phyloP scores from a whole-genome alignment of 2,797 vertebrate species.

The Australoheros facetus region DNA sequence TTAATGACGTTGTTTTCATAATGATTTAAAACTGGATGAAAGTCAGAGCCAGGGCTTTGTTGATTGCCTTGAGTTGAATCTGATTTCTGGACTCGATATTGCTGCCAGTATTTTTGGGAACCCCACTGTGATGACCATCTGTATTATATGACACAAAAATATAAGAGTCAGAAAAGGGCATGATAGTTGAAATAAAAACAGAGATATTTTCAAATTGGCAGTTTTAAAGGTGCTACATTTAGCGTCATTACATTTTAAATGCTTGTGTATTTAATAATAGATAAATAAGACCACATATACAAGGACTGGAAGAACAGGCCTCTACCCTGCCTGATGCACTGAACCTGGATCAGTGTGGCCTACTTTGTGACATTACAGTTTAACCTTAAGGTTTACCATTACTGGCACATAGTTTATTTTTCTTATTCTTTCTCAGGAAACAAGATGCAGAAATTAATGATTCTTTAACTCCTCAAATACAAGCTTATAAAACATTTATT shows the following conservation, averaged over 20 bases:
- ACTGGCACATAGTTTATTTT: no score
- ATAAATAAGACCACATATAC: not conserved
- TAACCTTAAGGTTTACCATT: not conserved
- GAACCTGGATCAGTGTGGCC: not conserved
- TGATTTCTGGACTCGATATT: constrained; percentile 11
- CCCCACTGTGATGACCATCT: constrained; percentile 32
- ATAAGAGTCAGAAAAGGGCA: not conserved
- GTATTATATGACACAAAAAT: not conserved
- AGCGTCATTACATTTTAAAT: not conserved
- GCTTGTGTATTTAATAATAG: no score
- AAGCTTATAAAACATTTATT: no score
- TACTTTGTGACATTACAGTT: not conserved
- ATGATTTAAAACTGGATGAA: constrained; percentile 1
- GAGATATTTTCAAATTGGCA: not conserved
- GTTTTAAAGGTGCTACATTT: not conserved
- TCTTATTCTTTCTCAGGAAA: no score
- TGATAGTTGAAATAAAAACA: not conserved
- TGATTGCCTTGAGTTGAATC: not conserved
- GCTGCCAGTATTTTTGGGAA: constrained; percentile 14
- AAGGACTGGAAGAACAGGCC: not conserved
- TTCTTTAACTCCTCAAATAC: no score
- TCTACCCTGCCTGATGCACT: not conserved
- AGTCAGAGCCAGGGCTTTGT: constrained; percentile 16
- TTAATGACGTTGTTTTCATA: constrained; percentile 4
- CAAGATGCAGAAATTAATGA: no score